phyloP scores from a whole-genome alignment of 1,140 invertebrate species.

The Tribolium castaneum region DNA sequence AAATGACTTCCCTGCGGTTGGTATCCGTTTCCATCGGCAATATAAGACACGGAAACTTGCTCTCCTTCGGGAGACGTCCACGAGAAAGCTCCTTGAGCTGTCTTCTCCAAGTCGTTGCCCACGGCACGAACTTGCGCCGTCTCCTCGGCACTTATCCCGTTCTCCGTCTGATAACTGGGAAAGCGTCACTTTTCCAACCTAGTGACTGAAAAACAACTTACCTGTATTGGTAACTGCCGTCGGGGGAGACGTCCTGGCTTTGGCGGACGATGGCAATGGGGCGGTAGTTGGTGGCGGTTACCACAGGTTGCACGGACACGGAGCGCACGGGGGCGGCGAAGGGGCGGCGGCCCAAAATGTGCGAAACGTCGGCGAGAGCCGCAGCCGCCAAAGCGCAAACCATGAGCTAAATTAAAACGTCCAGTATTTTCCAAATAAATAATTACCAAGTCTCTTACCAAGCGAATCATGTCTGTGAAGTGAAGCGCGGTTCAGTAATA shows the following conservation, averaged over 20 bases:
- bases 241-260: neutral
- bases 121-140: slow-evolving; percentile 56
- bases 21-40: slow-evolving; percentile 72
- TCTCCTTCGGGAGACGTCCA: slow-evolving; percentile 69
- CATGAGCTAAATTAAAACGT: neutral
- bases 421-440: neutral
- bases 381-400: neutral
- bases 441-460: neutral
- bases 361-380: neutral
- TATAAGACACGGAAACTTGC: slow-evolving; percentile 65
- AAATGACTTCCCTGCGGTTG: slow-evolving; percentile 69
- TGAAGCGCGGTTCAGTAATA: neutral
- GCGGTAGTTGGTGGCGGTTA: neutral
- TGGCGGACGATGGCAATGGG: slow-evolving; percentile 9
- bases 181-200: slow-evolving; percentile 54
- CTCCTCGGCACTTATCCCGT: slow-evolving; percentile 67
- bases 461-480: neutral
- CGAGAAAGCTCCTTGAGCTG: slow-evolving; percentile 14
- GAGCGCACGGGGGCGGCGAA: neutral
- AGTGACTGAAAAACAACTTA: neutral
- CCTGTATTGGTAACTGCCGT: slow-evolving; percentile 20
- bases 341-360: neutral
- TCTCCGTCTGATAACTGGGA: slow-evolving; percentile 65
- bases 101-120: slow-evolving; percentile 27
- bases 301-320: neutral